These are phyloP conservation scores for Auanema freiburgensis DNA, from an alignment of 2,888 invertebrate species.

Conservation along the genomic window DNA sequence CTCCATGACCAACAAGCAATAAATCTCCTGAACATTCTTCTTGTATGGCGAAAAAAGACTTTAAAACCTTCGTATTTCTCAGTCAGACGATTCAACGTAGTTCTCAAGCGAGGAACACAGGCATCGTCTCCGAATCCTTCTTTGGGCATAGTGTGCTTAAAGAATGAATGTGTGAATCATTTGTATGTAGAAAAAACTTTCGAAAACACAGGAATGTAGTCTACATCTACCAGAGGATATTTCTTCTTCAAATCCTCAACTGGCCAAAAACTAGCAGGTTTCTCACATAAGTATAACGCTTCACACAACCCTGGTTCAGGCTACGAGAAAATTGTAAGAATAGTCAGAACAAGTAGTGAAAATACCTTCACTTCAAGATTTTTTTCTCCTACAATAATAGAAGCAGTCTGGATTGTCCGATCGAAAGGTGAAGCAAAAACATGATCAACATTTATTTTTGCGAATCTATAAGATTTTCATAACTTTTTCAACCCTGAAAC, in stretches of 20 bases:
- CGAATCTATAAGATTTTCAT: conserved; percentile 38
- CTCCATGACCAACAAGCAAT: conserved; percentile 59
- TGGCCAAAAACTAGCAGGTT: conserved; percentile 50
- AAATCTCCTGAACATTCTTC: conserved; percentile 38
- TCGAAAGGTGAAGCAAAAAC: conserved; percentile 60
- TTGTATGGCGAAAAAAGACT: background rate
- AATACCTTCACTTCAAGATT: conserved; percentile 52
- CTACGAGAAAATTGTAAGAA: conserved; percentile 10
- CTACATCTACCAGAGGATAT: conserved; percentile 46
- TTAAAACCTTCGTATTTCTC: conserved; percentile 37
- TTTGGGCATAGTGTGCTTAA: conserved; percentile 44
- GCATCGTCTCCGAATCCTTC: conserved; percentile 59
- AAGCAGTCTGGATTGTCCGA: conserved; percentile 58
- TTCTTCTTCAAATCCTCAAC: conserved; percentile 47
- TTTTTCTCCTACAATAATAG: conserved; percentile 38
- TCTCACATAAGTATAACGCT: conserved; percentile 57
- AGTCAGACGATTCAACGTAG: conserved; percentile 45
- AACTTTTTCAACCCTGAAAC: background rate
- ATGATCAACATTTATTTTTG: conserved; percentile 47
- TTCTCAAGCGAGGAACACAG: conserved; percentile 49
- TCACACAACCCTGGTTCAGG: conserved; percentile 58
- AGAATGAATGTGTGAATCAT: background rate
- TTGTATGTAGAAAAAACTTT: conserved; percentile 22
- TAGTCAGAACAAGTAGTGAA: background rate
- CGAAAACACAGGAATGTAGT: conserved; percentile 52